Evolutionary conservation across 2,113 vertebrate genomes (phyloP).

Genomic region (Procavia capensis): DNA sequence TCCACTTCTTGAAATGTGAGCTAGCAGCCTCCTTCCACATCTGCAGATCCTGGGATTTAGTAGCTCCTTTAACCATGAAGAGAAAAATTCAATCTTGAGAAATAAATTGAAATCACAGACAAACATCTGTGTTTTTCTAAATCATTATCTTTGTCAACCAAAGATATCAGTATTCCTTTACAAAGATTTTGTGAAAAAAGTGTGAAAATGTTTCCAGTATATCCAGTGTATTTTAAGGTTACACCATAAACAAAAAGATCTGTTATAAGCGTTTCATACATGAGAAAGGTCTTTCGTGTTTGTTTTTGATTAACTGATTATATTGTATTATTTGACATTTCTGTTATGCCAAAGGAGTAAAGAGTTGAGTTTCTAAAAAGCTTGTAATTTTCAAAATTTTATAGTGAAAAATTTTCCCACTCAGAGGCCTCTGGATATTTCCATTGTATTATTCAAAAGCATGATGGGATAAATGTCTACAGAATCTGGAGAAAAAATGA

Average conservation of each 20-base stretch:
- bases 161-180: neutral
- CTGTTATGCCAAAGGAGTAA: neutral
- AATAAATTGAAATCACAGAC: neutral
- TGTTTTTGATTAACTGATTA: neutral
- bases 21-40: no score
- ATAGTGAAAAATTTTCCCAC: neutral
- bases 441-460: neutral
- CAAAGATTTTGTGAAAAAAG: neutral
- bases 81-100: neutral
- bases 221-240: neutral
- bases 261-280: neutral
- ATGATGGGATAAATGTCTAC: accelerated
- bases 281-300: neutral
- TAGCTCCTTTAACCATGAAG: neutral
- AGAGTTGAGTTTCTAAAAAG: neutral
- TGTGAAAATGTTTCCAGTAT: neutral
- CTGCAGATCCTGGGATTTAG: no score
- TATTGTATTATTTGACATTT: neutral
- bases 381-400: neutral
- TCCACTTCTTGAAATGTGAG: no score
- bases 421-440: neutral
- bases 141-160: neutral
- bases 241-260: neutral
- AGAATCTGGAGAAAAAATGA: neutral
- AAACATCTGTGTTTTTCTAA: neutral